Conservation (phyloP, 2,797 vertebrate genomes). For the Eleutherodactylus coqui region DNA sequence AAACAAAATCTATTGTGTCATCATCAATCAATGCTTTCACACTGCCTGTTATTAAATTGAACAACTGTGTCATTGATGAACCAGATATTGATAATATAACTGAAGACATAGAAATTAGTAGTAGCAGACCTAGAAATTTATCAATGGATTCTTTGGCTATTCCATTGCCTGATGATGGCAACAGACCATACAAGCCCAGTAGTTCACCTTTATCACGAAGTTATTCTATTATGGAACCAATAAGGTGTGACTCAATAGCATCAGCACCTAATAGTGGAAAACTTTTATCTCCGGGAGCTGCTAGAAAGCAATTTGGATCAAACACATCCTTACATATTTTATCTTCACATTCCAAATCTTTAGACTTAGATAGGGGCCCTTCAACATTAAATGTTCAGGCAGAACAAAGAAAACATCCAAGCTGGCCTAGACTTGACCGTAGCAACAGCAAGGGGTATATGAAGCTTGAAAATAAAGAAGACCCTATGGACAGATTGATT, state of each 20-base stretch:
- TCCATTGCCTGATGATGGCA: slow-evolving; percentile 79
- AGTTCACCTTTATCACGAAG: slow-evolving; percentile 78
- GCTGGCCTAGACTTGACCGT: slow-evolving; percentile 94
- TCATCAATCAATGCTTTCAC: slow-evolving; percentile 97
- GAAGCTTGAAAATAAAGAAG: slow-evolving; percentile 94
- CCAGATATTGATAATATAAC: slow-evolving; percentile 94
- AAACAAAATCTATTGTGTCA: slow-evolving; percentile 94
- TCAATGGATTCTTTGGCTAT: slow-evolving; percentile 89
- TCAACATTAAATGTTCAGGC: slow-evolving; percentile 87
- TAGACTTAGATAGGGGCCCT: slow-evolving; percentile 88
- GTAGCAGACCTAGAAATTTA: slow-evolving; percentile 76
- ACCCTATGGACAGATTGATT: slow-evolving; percentile 86
- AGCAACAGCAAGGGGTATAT: slow-evolving; percentile 95
- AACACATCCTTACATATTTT: slow-evolving; percentile 92
- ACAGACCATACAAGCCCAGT: slow-evolving; percentile 82
- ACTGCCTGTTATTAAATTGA: slow-evolving; percentile 95
- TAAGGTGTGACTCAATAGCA: slow-evolving; percentile 74
- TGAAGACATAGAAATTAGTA: slow-evolving; percentile 80
- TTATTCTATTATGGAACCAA: slow-evolving; percentile 80
- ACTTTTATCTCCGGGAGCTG: slow-evolving; percentile 89
- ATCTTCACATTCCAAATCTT: slow-evolving; percentile 92
- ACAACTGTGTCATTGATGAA: slow-evolving; percentile 97
- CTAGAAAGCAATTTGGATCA: slow-evolving; percentile 91
- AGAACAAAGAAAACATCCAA: slow-evolving; percentile 95
- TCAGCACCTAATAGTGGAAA: slow-evolving; percentile 79